These are phyloP conservation scores for Phenacoccus solenopsis DNA, from an alignment of 1,140 invertebrate species.

Conservation along the genomic window DNA sequence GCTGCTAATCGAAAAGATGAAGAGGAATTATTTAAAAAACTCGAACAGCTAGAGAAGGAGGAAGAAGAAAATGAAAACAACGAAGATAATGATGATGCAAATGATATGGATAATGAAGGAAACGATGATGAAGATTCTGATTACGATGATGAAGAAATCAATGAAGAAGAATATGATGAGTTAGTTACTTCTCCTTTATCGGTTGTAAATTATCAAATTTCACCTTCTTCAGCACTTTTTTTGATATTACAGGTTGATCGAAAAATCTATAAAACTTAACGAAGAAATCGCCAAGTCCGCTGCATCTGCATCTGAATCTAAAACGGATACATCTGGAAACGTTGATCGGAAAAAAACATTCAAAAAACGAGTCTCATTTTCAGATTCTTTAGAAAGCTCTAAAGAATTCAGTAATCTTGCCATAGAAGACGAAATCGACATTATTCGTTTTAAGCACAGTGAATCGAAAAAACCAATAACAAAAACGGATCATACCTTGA, in stretches of 20 bases:
- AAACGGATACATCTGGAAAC: neutral
- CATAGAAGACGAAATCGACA: neutral
- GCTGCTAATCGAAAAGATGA: slow-evolving; percentile 33
- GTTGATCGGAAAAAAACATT: neutral
- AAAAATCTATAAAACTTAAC: neutral
- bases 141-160: neutral
- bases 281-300: neutral
- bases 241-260: neutral
- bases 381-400: neutral
- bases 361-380: neutral
- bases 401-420: neutral
- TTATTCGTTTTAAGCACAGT: slow-evolving; percentile 3
- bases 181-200: neutral
- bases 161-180: neutral
- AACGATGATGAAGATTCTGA: neutral
- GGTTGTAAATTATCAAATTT: neutral
- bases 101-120: neutral
- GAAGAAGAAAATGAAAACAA: slow-evolving; percentile 38
- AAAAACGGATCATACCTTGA: too few relatives aligned
- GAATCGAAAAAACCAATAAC: neutral
- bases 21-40: slow-evolving; percentile 36
- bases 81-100: neutral
- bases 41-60: slow-evolving; percentile 41
- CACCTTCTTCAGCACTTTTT: neutral
- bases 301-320: neutral